These are phyloP conservation scores for Leuciscus idus DNA, from an alignment of 2,113 vertebrate genomes.

Conservation along the genomic window DNA sequence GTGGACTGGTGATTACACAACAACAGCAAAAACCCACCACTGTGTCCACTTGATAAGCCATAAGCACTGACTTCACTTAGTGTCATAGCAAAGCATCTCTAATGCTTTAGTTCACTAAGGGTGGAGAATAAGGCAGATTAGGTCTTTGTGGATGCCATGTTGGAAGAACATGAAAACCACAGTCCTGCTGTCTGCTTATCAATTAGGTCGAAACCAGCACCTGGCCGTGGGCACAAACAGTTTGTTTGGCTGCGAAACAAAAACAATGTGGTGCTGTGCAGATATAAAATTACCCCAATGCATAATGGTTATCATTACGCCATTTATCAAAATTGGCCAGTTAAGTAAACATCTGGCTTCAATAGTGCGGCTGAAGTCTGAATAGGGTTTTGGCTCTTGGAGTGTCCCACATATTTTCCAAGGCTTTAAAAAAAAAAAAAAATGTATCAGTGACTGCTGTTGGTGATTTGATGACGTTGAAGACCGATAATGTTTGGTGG, in stretches of 20 bases:
- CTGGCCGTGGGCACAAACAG: constrained; percentile 69
- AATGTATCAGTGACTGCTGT: constrained; percentile 73
- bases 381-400: constrained; percentile 76
- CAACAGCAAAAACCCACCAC: constrained; percentile 12
- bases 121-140: constrained; percentile 32
- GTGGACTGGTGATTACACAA: not conserved
- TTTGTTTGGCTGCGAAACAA: constrained; percentile 72
- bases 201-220: constrained; percentile 65
- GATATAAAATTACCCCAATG: constrained; percentile 75
- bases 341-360: constrained; percentile 84
- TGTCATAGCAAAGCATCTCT: constrained; percentile 50
- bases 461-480: constrained; percentile 83
- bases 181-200: constrained; percentile 48
- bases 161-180: constrained; percentile 54
- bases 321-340: constrained; percentile 82
- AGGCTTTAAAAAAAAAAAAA: too few species aligned
- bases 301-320: constrained; percentile 76
- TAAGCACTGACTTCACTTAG: constrained; percentile 45
- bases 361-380: constrained; percentile 73
- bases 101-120: constrained; percentile 31
- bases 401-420: constrained; percentile 80
- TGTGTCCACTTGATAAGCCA: constrained; percentile 54
- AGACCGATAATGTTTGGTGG: constrained; percentile 72
- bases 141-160: constrained; percentile 49
- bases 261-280: constrained; percentile 67